Conservation (phyloP, 1,140 invertebrate genomes). For the Varroa destructor region DNA sequence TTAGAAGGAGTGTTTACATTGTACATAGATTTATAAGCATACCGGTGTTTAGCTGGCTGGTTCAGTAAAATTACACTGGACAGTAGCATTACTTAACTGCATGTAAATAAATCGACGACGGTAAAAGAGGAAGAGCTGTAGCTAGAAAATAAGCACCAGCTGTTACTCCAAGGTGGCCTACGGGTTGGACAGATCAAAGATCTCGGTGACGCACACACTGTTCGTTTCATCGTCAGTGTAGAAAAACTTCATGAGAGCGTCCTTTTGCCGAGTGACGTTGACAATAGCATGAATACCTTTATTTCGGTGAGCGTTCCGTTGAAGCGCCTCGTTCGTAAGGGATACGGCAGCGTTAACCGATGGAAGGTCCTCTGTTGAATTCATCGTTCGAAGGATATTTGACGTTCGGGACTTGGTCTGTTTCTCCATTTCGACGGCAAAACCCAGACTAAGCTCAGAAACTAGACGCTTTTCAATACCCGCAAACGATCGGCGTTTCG, state of each 20-base stretch:
- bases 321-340: slow-evolving; percentile 1
- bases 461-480: slow-evolving; percentile 17
- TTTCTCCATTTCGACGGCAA: slow-evolving; percentile 13
- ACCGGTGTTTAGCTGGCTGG: too few relatives aligned
- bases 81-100: too few relatives aligned
- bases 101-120: too few relatives aligned
- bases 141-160: too few relatives aligned
- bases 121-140: too few relatives aligned
- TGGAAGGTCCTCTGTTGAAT: slow-evolving; percentile 14
- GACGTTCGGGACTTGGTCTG: slow-evolving; percentile 15
- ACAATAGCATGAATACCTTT: slow-evolving; percentile 46
- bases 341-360: slow-evolving; percentile 1
- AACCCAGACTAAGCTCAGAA: slow-evolving; percentile 20
- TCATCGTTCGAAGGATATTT: slow-evolving; percentile 4
- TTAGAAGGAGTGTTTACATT: too few relatives aligned
- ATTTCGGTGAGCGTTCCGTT: not conserved
- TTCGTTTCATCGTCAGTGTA: slow-evolving; percentile 59
- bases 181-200: slow-evolving; percentile 62
- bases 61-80: too few relatives aligned
- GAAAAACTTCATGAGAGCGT: slow-evolving; percentile 74
- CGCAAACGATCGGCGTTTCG: slow-evolving; percentile 12
- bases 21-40: too few relatives aligned
- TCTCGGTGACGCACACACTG: slow-evolving; percentile 68
- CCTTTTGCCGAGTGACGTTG: slow-evolving; percentile 64
- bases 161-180: not conserved